Percentiles rank a stretch among this genome's conserved stretches.
phyloP scores from a whole-genome alignment of 2,888 invertebrate species.

The Hermaeophaga mercurialis region DNA sequence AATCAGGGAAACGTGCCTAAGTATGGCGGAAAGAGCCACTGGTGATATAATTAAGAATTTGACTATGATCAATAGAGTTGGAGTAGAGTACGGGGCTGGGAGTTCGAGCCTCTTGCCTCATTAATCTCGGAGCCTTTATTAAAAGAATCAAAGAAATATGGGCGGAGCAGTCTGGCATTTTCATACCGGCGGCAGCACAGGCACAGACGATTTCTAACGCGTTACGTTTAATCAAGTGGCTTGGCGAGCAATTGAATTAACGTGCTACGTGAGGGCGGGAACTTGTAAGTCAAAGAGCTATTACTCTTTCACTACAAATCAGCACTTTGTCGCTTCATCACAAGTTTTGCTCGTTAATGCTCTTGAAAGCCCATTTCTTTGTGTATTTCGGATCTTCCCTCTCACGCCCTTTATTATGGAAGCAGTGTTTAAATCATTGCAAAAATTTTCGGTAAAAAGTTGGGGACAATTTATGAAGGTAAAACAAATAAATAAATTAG shows the following conservation, averaged over 20 bases:
- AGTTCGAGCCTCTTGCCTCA: conserved; percentile 52
- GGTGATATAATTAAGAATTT: conserved; percentile 55
- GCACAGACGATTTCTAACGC: conserved; percentile 46
- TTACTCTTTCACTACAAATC: conserved; percentile 56
- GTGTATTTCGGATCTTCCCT: conserved; percentile 15
- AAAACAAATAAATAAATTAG: too few relatives aligned
- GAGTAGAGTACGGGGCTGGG: conserved; percentile 33
- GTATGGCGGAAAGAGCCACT: conserved; percentile 26
- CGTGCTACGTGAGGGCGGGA: conserved; percentile 55
- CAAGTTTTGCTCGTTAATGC: conserved; percentile 42
- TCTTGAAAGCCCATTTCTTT: conserved; percentile 32
- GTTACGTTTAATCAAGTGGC: conserved; percentile 55
- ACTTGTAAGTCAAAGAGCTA: conserved; percentile 55
- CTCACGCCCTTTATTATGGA: conserved; percentile 13
- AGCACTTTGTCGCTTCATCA: conserved; percentile 54
- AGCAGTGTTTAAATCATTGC: conserved; percentile 19
- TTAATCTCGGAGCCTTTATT: conserved; percentile 59
- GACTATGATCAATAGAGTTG: conserved; percentile 54
- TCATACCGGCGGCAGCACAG: conserved; percentile 33
- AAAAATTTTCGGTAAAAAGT: conserved; percentile 26
- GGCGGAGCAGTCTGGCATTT: conserved; percentile 54
- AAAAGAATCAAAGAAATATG: conserved; percentile 62
- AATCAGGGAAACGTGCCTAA: conserved; percentile 22
- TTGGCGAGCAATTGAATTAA: conserved; percentile 52
- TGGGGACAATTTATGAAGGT: conserved; percentile 8